These are phyloP conservation scores for Spisula solida DNA, from an alignment of 2,888 invertebrate genomes.

Conservation along the genomic window DNA sequence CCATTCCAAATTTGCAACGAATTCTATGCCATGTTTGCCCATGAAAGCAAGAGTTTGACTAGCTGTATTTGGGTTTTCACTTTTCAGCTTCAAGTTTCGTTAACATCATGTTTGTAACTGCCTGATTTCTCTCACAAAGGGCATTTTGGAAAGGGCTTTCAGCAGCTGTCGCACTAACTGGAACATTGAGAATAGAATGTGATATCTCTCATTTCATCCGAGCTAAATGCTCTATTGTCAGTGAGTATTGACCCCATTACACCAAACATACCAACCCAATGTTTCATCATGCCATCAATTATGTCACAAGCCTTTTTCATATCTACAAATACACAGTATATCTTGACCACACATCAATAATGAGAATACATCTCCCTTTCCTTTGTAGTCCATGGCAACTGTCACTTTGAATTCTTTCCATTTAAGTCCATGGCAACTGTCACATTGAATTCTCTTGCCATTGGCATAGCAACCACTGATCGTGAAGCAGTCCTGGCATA, in stretches of 20 bases:
- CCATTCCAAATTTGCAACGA: conserved; percentile 67
- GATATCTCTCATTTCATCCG: conserved; percentile 64
- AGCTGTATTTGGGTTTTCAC: conserved; percentile 34
- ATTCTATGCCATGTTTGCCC: conserved; percentile 64
- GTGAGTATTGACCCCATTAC: conserved; percentile 61
- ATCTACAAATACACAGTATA: conserved; percentile 54
- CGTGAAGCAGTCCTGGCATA: conserved; percentile 43
- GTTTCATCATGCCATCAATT: conserved; percentile 64
- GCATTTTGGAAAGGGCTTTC: conserved; percentile 61
- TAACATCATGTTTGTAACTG: conserved; percentile 65
- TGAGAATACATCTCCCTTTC: conserved; percentile 44
- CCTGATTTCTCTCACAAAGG: conserved; percentile 57
- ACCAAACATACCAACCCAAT: conserved; percentile 68
- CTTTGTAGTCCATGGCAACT: conserved; percentile 42
- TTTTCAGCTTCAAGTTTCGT: conserved; percentile 56
- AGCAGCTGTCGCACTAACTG: conserved; percentile 48
- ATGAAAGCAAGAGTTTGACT: no score
- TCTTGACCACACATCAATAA: conserved; percentile 61
- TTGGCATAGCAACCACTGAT: conserved; percentile 49
- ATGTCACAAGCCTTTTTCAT: conserved; percentile 59
- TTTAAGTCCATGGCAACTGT: conserved; percentile 3
- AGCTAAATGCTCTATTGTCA: conserved; percentile 69
- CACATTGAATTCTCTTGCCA: conserved; percentile 45
- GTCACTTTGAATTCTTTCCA: conserved; percentile 22
- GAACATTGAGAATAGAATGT: conserved; percentile 53